Base-by-base conservation (phyloP, 2,113 vertebrate species). In the Peromyscus maniculatus region DNA sequence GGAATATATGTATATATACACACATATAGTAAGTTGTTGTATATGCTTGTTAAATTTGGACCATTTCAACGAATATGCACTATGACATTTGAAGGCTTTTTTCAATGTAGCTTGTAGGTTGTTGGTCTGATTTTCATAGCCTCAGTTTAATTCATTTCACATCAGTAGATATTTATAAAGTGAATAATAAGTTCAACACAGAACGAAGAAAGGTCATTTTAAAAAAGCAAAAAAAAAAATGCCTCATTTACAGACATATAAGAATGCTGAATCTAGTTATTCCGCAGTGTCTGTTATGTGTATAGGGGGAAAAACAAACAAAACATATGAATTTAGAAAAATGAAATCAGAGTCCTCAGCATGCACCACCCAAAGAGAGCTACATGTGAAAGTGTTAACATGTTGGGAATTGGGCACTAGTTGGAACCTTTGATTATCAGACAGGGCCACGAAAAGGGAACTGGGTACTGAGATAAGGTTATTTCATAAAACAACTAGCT, bases 141-240 rank as follows among this genome's bases (percentile, higher is more conserved):
- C 7, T 57, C 49, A 79, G 16, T 62, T 49, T 83, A 86, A 87
- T 36, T 94, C 43, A 78, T 82, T 97, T 86, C 16, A 82, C 59
- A 26, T 78, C 4, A 22, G 28, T 4, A 92, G 31, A 8, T 75
- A 86, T 69, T 86, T 91, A 72, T 72, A 59, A 95, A 67, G 39
- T 74, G 4, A 13, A 39, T 88, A 78, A 22, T 59, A 10, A 55
- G 1, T 86, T 75, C 16, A 64, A 72, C 52, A 33, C 6, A 94
- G 71, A 96, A 80, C 26, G 19, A 4, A 88, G 10, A 2, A 64
- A 11, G 8, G 2, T 39, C n/a, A 84, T 59, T 95, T 64, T 89
- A 17, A 26, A 87, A 69, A n/a, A 9, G 36, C 39, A 36, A 52
- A 94, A 66, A 66, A 66, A 67, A 31, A n/a, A 17, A 72, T 57